Percentiles rank a stretch among this genome's conserved stretches.
Conservation (phyloP, 2,113 vertebrate species). For the Dissostichus mawsoni region DNA sequence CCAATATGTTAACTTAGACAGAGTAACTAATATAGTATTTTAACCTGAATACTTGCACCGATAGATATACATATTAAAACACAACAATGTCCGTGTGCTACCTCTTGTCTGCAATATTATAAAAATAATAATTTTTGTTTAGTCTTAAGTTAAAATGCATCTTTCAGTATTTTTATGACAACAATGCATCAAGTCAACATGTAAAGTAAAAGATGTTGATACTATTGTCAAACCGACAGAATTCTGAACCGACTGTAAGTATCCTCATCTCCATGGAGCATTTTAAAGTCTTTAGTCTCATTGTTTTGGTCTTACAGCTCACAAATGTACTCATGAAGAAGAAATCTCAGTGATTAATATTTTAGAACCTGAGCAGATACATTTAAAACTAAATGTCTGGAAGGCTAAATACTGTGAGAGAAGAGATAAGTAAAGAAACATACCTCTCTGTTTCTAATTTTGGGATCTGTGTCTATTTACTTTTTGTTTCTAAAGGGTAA, state of each 20-base stretch:
- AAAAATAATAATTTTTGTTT: too few species aligned
- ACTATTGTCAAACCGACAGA: background rate
- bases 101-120: too few species aligned
- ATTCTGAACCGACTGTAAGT: background rate
- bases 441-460: background rate
- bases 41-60: too few species aligned
- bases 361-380: background rate
- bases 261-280: background rate
- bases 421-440: background rate
- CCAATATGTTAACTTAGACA: too few species aligned
- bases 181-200: too few species aligned
- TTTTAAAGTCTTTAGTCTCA: background rate
- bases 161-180: too few species aligned
- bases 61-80: too few species aligned
- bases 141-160: too few species aligned
- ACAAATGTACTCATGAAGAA: background rate
- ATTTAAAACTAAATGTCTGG: background rate
- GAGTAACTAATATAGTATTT: too few species aligned
- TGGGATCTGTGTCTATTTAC: background rate
- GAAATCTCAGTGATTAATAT: background rate
- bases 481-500: background rate
- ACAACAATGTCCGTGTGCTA: too few species aligned
- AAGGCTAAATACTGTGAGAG: background rate
- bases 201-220: too few species aligned
- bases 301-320: background rate